phyloP scores from a whole-genome alignment of 2,888 invertebrate species.

The Malachius bipustulatus region DNA sequence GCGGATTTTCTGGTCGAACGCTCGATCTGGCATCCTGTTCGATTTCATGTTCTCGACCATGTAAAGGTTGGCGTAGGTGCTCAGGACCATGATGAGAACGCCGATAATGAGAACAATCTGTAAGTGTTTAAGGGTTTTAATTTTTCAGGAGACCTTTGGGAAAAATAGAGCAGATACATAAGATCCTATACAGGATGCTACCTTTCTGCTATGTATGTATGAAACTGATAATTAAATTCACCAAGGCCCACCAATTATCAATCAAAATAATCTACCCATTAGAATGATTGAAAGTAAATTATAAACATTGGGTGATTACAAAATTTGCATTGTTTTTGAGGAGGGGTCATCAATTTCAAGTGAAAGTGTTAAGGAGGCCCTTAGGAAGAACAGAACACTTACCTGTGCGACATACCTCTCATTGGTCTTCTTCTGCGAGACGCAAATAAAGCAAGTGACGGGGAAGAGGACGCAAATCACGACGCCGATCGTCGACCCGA shows the following conservation, averaged over 20 bases:
- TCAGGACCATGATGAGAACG: conserved; percentile 75
- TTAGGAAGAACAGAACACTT: conserved; percentile 16
- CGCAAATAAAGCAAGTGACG: conserved; percentile 74
- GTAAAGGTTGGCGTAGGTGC: conserved; percentile 85
- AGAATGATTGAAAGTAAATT: too few species aligned
- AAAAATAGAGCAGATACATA: too few species aligned
- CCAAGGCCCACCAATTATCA: too few species aligned
- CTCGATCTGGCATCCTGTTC: conserved; percentile 34
- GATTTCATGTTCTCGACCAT: conserved; percentile 62
- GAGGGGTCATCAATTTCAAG: conserved; percentile 6
- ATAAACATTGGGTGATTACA: conserved; percentile 7
- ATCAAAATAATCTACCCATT: too few species aligned
- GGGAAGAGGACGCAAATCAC: conserved; percentile 89
- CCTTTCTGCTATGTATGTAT: too few species aligned
- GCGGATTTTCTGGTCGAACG: background rate
- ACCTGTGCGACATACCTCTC: conserved; percentile 77
- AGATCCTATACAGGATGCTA: background rate
- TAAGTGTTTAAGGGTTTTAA: conserved; percentile 20
- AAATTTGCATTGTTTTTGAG: background rate
- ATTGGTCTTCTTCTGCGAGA: conserved; percentile 73
- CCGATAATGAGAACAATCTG: conserved; percentile 70
- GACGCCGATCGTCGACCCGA: conserved; percentile 92
- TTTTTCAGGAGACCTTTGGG: too few species aligned
- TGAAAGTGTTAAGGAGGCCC: conserved; percentile 8
- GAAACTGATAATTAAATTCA: too few species aligned